Base-by-base conservation (phyloP, 2,797 vertebrate species). In the Channallabes apus region DNA sequence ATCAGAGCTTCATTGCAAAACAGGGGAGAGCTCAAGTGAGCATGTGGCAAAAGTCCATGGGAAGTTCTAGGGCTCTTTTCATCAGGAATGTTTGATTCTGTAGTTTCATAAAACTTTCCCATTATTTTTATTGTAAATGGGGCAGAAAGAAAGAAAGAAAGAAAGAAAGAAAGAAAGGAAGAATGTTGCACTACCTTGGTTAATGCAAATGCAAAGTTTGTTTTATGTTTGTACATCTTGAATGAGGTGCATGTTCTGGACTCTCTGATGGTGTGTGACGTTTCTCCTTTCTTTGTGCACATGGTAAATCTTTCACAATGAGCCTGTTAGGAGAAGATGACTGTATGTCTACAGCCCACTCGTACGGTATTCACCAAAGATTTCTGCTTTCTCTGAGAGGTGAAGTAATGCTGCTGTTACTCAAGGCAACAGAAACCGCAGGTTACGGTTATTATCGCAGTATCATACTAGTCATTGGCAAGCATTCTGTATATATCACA, bases 21-120 rank as follows among this genome's bases (percentile, higher is more conserved):
- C 64, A 58, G 75, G 56, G 62, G 83, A 82, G 62, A n/a, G 46
- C 84, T 85, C 58, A 8, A 41, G 9, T 4, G 0, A 64, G 65
- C 29, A 51, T 54, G 71, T 46, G 2, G 8, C 69, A 81, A 90
- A 90, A 86, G 61, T 84, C 86, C 89, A 51, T 54, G 65, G 87
- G 87, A 80, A 80, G 56, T 90, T 87, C 78, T 38, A 22, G 27
- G 73, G 38, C 56, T 58, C 22, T 85, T 84, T 29, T 75, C 59
- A 72, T 32, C 73, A 38, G 24, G 27, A 69, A 24, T 11, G 65
- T 82, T 68, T 79, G 35, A 29, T 46, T 51, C 18, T 75, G 11
- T 51, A 64, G 71, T 61, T 79, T 72, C 69, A 54, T 11, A 6
- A 58, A 67, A 83, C 76, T 75, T 86, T 64, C 75, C 76, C 65